Percentiles rank a stretch among this genome's conserved stretches.
These are phyloP conservation scores for Ypsolopha sequella DNA, from an alignment of 2,888 invertebrate species.

Conservation along the genomic window DNA sequence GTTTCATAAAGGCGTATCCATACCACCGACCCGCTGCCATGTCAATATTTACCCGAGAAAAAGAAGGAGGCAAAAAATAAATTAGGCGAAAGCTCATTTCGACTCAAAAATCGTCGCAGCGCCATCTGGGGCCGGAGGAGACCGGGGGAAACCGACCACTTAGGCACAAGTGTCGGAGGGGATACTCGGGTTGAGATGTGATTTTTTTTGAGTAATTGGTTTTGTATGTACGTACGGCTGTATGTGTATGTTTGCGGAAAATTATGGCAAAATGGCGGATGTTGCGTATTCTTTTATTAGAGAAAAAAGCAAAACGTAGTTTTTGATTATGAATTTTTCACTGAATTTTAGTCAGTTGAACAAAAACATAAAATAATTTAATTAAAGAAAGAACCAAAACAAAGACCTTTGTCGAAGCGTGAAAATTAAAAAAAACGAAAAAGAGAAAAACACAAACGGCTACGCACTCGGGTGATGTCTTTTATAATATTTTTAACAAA, in stretches of 20 bases:
- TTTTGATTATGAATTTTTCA: too few relatives aligned
- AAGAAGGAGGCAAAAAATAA: slow-evolving; percentile 71
- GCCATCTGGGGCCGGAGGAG: slow-evolving; percentile 51
- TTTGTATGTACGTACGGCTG: not conserved
- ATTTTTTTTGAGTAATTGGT: slow-evolving; percentile 1
- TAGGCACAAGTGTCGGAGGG: slow-evolving; percentile 2
- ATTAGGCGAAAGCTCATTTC: slow-evolving; percentile 69
- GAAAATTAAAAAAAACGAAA: slow-evolving; percentile 25
- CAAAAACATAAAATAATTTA: not conserved
- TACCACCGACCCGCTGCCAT: slow-evolving; percentile 19
- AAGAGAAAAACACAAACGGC: slow-evolving; percentile 22
- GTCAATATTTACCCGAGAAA: slow-evolving; percentile 65
- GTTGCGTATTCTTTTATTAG: too few relatives aligned
- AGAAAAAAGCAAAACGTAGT: too few relatives aligned
- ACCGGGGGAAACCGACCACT: slow-evolving; percentile 11
- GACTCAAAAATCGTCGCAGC: slow-evolving; percentile 52
- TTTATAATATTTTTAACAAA: slow-evolving; percentile 34
- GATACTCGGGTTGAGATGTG: not conserved
- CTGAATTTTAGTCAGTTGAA: not conserved
- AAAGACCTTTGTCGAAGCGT: slow-evolving; percentile 8
- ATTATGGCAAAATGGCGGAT: too few relatives aligned
- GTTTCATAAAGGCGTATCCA: slow-evolving; percentile 26
- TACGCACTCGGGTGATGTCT: slow-evolving; percentile 15
- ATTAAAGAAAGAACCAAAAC: slow-evolving; percentile 11
- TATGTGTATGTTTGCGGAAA: not conserved